Percentiles rank a stretch among this genome's conserved stretches.
Evolutionary conservation across 2,888 invertebrate species (phyloP).

Genomic region (Agrotis exclamationis): DNA sequence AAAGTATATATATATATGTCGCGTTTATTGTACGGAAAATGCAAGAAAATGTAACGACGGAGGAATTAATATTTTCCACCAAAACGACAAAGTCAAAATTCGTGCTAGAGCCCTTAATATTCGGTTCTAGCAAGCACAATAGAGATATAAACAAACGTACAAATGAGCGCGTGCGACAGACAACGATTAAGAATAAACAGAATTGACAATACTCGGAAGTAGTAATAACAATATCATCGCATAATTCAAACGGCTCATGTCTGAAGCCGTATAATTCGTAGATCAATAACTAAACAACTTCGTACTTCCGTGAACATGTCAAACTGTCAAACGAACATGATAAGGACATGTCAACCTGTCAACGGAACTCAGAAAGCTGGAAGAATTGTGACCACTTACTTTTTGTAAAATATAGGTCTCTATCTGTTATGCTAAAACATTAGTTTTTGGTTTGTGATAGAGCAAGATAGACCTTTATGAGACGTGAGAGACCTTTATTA

Average conservation of each 20-base stretch:
- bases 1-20: too few relatives aligned
- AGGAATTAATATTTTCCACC: too few relatives aligned
- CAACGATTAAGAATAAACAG: background rate
- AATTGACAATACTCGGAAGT: background rate
- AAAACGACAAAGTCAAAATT: too few relatives aligned
- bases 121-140: too few relatives aligned
- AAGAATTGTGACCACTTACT: background rate
- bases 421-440: background rate
- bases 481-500: background rate
- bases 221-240: background rate
- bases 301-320: background rate
- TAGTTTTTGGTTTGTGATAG: background rate
- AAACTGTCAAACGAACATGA: background rate
- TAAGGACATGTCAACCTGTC: background rate
- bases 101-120: too few relatives aligned
- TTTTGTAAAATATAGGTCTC: background rate
- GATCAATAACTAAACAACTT: slow-evolving; percentile 2
- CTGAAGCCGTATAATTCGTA: slow-evolving; percentile 6
- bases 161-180: background rate
- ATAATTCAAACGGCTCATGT: slow-evolving; percentile 5
- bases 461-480: too few relatives aligned
- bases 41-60: too few relatives aligned
- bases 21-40: too few relatives aligned
- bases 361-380: background rate
- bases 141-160: background rate